A percentile compares a stretch with the other conserved stretches of the same genome.
Evolutionary conservation across 2,797 vertebrate genomes (phyloP).

Genomic region (Huso huso): DNA sequence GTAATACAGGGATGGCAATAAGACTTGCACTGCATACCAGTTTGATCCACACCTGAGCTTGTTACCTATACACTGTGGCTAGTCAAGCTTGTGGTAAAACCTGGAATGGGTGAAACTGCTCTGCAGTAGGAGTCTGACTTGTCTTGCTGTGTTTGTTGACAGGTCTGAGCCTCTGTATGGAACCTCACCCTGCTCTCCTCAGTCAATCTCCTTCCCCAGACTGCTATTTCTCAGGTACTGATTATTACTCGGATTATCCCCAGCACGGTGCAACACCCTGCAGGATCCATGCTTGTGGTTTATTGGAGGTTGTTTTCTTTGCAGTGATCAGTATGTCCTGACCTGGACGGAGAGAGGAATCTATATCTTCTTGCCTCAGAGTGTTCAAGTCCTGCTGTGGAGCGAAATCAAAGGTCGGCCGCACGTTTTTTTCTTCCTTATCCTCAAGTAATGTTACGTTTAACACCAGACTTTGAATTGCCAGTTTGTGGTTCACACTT

Average conservation of each 20-base stretch:
- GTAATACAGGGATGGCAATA: too few species aligned
- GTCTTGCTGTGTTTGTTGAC: slow-evolving; percentile 8
- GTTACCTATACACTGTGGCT: too few species aligned
- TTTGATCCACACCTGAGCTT: too few species aligned
- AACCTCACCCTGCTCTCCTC: slow-evolving; percentile 49
- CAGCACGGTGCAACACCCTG: background rate
- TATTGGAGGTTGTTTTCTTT: slow-evolving; percentile 24
- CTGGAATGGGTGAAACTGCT: too few species aligned
- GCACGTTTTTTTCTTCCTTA: too few species aligned
- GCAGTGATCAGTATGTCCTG: slow-evolving; percentile 83
- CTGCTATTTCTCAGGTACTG: slow-evolving; percentile 80
- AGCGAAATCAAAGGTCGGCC: slow-evolving; percentile 79
- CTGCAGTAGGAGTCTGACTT: too few species aligned
- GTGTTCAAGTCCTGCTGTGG: slow-evolving; percentile 88
- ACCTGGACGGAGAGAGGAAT: slow-evolving; percentile 89
- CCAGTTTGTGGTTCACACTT: too few species aligned
- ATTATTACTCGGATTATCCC: background rate
- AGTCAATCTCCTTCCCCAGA: slow-evolving; percentile 78
- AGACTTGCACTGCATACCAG: too few species aligned
- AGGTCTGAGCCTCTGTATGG: slow-evolving; percentile 76
- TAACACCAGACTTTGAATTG: too few species aligned
- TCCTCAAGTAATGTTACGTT: too few species aligned
- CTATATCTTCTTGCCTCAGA: slow-evolving; percentile 88
- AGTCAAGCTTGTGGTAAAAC: too few species aligned
- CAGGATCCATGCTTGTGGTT: background rate